Percentiles rank a stretch among this genome's conserved stretches.
phyloP scores from a whole-genome alignment of 2,797 vertebrate genomes.

The Micrastur ruficollis region DNA sequence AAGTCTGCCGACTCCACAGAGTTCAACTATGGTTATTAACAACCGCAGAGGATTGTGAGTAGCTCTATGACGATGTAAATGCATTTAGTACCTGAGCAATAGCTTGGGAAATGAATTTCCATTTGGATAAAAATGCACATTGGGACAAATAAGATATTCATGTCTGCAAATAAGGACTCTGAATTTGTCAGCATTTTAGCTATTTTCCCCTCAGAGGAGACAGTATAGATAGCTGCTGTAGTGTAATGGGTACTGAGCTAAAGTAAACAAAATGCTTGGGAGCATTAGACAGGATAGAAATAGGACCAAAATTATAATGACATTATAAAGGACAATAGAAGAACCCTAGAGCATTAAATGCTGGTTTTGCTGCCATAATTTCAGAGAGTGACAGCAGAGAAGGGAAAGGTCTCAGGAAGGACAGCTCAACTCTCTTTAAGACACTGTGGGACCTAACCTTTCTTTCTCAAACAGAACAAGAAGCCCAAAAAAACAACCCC shows the following conservation, averaged over 20 bases:
- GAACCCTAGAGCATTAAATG: not conserved
- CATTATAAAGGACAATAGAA: not conserved
- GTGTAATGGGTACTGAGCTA: not conserved
- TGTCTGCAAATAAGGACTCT: not conserved
- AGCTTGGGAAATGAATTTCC: not conserved
- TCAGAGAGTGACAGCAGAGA: not conserved
- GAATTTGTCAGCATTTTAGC: not conserved
- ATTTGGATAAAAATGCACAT: not conserved
- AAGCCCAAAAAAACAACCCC: accelerated
- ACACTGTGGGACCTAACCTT: not conserved
- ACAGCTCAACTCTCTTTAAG: not conserved
- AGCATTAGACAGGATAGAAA: not conserved
- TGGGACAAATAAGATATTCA: conserved; percentile 1
- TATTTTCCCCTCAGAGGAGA: not conserved
- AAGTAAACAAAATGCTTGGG: conserved; percentile 13
- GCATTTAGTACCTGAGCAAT: not conserved
- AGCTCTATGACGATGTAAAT: not conserved
- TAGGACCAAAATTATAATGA: not conserved
- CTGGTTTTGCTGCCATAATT: not conserved
- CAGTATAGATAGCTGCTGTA: not conserved
- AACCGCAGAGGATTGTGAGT: not conserved
- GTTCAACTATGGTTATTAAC: not conserved
- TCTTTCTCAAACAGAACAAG: not conserved
- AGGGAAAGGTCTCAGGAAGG: not conserved
- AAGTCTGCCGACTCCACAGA: not conserved